Conservation (phyloP, 2,888 invertebrate genomes). For the Lepidochitona cinerea region DNA sequence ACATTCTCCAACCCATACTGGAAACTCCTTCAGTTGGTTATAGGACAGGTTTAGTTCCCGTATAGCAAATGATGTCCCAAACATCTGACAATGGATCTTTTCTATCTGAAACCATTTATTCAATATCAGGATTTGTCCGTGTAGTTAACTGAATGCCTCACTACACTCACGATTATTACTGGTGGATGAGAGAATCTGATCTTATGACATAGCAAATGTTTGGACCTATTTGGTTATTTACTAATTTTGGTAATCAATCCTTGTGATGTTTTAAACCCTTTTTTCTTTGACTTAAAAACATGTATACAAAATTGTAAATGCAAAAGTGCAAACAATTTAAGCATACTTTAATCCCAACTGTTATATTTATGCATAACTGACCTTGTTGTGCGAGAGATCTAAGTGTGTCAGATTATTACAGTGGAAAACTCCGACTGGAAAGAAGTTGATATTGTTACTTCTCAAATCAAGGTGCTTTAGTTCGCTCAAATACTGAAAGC, state of each 20-base stretch:
- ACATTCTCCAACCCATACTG: constrained; percentile 36
- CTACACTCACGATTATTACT: no score
- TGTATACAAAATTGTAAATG: no score
- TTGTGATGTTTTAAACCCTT: no score
- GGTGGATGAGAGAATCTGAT: no score
- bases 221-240: no score
- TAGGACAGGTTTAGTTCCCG: constrained; percentile 35
- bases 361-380: constrained; percentile 20
- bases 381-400: constrained; percentile 53
- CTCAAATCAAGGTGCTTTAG: constrained; percentile 45
- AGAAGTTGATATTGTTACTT: constrained; percentile 42
- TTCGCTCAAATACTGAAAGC: constrained; percentile 48
- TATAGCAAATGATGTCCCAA: constrained; percentile 2
- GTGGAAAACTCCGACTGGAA: constrained; percentile 43
- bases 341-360: no score
- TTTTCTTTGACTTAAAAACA: no score
- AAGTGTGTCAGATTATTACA: constrained; percentile 41
- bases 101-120: constrained; percentile 15
- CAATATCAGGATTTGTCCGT: no score
- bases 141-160: no score
- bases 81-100: not conserved
- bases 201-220: no score
- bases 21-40: constrained; percentile 41
- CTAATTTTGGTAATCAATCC: no score
- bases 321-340: no score